Percentiles rank a stretch among this genome's conserved stretches.
phyloP scores from a whole-genome alignment of 2,797 vertebrate species.

The Pseudomugil gertrudae region DNA sequence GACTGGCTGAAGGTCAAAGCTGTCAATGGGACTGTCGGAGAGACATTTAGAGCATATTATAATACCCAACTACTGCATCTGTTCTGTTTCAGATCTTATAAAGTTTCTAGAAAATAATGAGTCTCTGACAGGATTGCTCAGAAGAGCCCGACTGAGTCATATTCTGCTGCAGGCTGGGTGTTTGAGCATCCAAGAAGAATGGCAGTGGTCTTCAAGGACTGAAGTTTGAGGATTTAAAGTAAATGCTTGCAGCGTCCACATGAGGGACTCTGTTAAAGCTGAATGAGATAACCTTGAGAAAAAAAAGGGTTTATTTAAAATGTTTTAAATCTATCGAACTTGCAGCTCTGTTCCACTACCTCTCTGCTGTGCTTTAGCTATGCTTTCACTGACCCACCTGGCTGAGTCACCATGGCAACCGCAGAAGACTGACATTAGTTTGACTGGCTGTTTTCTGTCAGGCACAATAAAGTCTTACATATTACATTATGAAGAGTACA shows the following conservation, averaged over 20 bases:
- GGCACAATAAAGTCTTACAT: too few relatives aligned
- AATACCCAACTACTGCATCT: constrained; percentile 18
- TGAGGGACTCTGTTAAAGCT: constrained; percentile 9
- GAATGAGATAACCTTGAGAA: not conserved
- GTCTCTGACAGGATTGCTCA: constrained; percentile 16
- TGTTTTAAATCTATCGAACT: not conserved
- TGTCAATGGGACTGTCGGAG: constrained; percentile 20
- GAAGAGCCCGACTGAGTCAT: constrained; percentile 26
- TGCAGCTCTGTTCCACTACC: not conserved
- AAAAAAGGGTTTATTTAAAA: not conserved
- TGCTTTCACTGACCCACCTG: too few relatives aligned
- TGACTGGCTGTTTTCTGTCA: too few relatives aligned
- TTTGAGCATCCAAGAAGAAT: not conserved
- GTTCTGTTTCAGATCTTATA: constrained; percentile 14
- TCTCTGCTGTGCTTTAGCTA: too few relatives aligned
- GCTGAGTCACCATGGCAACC: too few relatives aligned
- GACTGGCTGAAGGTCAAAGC: constrained; percentile 51
- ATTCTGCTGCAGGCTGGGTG: constrained; percentile 20
- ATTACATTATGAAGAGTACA: too few relatives aligned
- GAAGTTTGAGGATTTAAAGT: not conserved
- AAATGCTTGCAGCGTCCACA: constrained; percentile 5
- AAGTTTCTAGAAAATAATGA: constrained; percentile 21
- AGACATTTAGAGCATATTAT: constrained; percentile 12
- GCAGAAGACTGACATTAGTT: too few relatives aligned
- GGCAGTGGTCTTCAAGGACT: too few relatives aligned